phyloP scores from a whole-genome alignment of 2,113 vertebrate species.

The Ploceus nigricollis region DNA sequence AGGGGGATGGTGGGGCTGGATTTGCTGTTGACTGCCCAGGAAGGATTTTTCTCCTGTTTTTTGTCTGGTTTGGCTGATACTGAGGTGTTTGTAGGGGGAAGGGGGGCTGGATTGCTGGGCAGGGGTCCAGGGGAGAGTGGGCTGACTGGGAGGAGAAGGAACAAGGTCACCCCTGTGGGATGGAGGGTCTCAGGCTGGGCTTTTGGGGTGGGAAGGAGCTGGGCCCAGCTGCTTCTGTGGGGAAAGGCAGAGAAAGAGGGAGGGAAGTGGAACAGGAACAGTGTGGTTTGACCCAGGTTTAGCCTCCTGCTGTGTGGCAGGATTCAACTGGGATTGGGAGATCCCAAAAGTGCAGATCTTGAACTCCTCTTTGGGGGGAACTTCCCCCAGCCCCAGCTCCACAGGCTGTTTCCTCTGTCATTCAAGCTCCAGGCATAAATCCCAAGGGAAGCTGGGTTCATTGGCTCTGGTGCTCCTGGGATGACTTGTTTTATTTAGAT shows the following conservation, averaged over 20 bases:
- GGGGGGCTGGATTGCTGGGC: not conserved
- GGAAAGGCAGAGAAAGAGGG: not conserved
- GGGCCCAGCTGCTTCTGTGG: not conserved
- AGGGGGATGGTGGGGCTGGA: too few species aligned
- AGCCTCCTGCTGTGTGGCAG: not conserved
- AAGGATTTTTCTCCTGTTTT: not conserved
- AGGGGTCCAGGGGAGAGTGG: not conserved
- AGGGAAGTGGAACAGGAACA: too few species aligned
- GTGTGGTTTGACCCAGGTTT: not conserved
- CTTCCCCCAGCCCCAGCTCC: not conserved
- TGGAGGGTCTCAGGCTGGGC: not conserved
- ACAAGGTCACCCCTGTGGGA: not conserved
- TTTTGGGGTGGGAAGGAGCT: not conserved
- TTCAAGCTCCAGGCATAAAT: not conserved
- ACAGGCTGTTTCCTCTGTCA: rapidly evolving
- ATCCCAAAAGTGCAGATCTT: rapidly evolving
- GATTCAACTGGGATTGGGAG: not conserved
- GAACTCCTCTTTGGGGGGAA: not conserved
- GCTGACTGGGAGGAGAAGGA: rapidly evolving
- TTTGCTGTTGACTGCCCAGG: not conserved
- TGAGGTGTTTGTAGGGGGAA: not conserved
- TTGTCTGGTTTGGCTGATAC: not conserved
- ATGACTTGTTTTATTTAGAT: not conserved
- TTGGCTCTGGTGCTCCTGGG: not conserved
- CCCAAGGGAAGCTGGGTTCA: not conserved